Evolutionary conservation across 2,797 vertebrate species (phyloP), one percentile per base, ranked within the genome.

Genomic region (Protonibea diacanthus): DNA sequence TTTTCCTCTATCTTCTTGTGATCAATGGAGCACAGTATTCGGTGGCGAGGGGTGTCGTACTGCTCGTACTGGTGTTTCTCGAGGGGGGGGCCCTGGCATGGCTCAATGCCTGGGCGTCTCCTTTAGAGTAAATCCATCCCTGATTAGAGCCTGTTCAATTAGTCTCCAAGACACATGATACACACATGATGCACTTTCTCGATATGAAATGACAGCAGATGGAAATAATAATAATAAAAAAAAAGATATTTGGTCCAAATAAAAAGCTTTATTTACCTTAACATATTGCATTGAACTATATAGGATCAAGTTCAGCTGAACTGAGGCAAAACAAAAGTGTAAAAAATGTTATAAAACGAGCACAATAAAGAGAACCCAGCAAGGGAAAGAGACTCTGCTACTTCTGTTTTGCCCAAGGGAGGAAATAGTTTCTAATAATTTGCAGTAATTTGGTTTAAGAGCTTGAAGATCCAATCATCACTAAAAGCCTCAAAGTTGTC

Each of bases 11-110:
- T 86, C 83, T 81, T 78, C 57, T 80, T 63, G 83, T 91, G 91
- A 94, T 94, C 93, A 92, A 80, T 87, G 86, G 77, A 74, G 62
- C 88, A 49, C 87, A 90, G 84, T 64, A 62, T 73, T 78, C 70
- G 74, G 86, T 72, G 33, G 58, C 71, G 79, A 75, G 66, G 77
- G 72, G 71, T 63, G 83, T 66, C 62, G 48, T 66, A 80, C 74
- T 84, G 70, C 59, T 91, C 88, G 74, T 71, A 27, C 8, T 62
- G 56, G 81, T 61, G 80, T 80, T 87, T 84, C 83, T 91, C 86
- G 60, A 10, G 1, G 48, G 66, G 66, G 25, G 79, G 62, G 61
- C 60, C 40, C 15, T 53, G 67, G 51, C 71, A 79, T 87, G 89
- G 88, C 88, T 62, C 57, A 8, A 49, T 10, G 84, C 83, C 81